Evolutionary conservation across 2,113 vertebrate species (phyloP).

Genomic region (Donacobius atricapilla): DNA sequence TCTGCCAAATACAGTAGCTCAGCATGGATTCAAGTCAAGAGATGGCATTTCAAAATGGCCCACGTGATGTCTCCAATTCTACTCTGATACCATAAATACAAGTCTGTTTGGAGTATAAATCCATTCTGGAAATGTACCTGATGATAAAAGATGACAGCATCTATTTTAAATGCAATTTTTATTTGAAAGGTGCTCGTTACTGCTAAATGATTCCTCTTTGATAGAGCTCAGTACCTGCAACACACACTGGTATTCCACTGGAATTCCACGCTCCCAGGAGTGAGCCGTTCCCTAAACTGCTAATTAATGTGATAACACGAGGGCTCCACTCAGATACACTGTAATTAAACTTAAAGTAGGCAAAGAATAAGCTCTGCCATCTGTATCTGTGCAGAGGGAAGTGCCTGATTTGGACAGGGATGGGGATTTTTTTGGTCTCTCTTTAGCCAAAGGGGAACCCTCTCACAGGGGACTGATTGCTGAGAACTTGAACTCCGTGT

Average conservation of each 20-base stretch:
- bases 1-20: background rate
- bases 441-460: background rate
- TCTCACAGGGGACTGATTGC: background rate
- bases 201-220: background rate
- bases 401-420: background rate
- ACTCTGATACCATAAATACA: background rate
- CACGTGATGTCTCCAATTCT: background rate
- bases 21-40: background rate
- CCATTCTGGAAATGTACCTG: background rate
- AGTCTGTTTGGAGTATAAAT: background rate
- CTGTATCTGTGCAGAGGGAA: background rate
- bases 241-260: background rate
- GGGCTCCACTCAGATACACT: background rate
- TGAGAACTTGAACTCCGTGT: background rate
- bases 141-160: slow-evolving; percentile 21
- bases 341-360: slow-evolving; percentile 11
- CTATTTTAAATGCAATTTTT: slow-evolving; percentile 34
- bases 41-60: background rate
- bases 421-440: background rate
- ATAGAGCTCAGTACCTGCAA: background rate
- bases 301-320: slow-evolving; percentile 32
- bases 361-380: background rate
- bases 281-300: background rate
- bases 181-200: slow-evolving; percentile 55
- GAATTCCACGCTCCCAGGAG: background rate